Evolutionary conservation across 2,888 invertebrate species (phyloP).

Genomic region (Exocentrus adspersus): DNA sequence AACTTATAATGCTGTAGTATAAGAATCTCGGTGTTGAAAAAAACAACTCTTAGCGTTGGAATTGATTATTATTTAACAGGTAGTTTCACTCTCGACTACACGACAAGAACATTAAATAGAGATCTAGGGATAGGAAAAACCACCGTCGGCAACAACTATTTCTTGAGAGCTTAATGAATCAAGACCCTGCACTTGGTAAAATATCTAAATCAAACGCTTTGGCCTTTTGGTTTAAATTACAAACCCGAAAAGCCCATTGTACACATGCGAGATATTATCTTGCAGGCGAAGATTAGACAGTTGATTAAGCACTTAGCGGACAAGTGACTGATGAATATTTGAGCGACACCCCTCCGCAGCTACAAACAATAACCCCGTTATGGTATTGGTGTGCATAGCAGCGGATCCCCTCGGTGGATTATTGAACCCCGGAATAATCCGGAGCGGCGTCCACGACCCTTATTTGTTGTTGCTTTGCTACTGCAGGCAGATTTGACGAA

Average conservation of each 20-base stretch:
- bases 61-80: neutral
- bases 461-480: too few species aligned
- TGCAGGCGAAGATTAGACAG: slow-evolving; percentile 19
- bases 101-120: neutral
- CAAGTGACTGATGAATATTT: slow-evolving; percentile 25
- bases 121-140: too few species aligned
- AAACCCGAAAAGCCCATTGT: neutral
- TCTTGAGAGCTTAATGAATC: too few species aligned
- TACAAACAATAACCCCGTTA: slow-evolving; percentile 20
- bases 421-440: slow-evolving; percentile 42
- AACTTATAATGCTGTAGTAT: too few species aligned
- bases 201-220: neutral
- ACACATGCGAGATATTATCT: slow-evolving; percentile 10
- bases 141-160: too few species aligned
- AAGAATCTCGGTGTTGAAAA: too few species aligned
- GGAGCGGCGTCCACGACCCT: slow-evolving; percentile 34
- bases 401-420: slow-evolving; percentile 37
- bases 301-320: slow-evolving; percentile 21
- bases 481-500: too few species aligned
- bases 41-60: neutral
- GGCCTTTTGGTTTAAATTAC: neutral
- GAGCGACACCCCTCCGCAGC: slow-evolving; percentile 18
- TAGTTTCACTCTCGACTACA: neutral
- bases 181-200: too few species aligned
- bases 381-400: slow-evolving; percentile 31